A percentile compares a stretch with the other conserved stretches of the same genome.
Conservation (phyloP, 1,140 invertebrate genomes). For the Drosophila bocki region DNA sequence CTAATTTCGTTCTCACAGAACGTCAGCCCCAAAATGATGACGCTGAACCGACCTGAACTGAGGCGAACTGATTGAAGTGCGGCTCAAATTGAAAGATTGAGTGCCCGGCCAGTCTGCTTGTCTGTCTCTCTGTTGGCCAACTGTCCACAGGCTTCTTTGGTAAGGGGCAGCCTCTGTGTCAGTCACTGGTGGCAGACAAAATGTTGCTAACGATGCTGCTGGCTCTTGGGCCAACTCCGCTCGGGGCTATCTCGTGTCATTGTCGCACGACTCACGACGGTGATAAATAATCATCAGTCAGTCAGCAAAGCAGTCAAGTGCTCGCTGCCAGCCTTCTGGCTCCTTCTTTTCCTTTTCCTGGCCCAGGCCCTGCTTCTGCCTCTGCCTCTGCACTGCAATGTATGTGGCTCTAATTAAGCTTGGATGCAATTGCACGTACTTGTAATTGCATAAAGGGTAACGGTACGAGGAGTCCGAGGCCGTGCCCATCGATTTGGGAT, state of each 20-base stretch:
- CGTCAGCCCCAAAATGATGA: slow-evolving; percentile 62
- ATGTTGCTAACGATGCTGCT: slow-evolving; percentile 73
- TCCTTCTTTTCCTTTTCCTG: slow-evolving; percentile 27
- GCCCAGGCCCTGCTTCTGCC: no score
- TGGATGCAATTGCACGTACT: slow-evolving; percentile 68
- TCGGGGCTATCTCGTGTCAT: slow-evolving; percentile 69
- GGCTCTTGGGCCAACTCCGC: slow-evolving; percentile 40
- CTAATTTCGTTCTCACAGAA: slow-evolving; percentile 73
- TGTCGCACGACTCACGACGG: slow-evolving; percentile 82
- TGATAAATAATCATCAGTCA: slow-evolving; percentile 81
- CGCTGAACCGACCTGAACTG: slow-evolving; percentile 38
- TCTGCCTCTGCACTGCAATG: slow-evolving; percentile 14
- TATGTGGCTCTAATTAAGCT: slow-evolving; percentile 74
- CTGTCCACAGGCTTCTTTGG: slow-evolving; percentile 21
- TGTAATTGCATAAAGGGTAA: slow-evolving; percentile 80
- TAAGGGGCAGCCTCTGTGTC: slow-evolving; percentile 38
- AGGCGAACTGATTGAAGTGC: slow-evolving; percentile 47
- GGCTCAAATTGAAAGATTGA: slow-evolving; percentile 68
- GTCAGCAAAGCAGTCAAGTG: slow-evolving; percentile 43
- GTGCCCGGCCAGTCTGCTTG: slow-evolving; percentile 41
- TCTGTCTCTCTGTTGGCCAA: slow-evolving; percentile 11
- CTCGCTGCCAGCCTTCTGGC: slow-evolving; percentile 24
- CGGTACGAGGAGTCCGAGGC: slow-evolving; percentile 55
- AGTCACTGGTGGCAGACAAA: slow-evolving; percentile 69
- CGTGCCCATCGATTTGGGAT: slow-evolving; percentile 48